phyloP scores from a whole-genome alignment of 2,888 invertebrate genomes.

The Drosophila putrida region DNA sequence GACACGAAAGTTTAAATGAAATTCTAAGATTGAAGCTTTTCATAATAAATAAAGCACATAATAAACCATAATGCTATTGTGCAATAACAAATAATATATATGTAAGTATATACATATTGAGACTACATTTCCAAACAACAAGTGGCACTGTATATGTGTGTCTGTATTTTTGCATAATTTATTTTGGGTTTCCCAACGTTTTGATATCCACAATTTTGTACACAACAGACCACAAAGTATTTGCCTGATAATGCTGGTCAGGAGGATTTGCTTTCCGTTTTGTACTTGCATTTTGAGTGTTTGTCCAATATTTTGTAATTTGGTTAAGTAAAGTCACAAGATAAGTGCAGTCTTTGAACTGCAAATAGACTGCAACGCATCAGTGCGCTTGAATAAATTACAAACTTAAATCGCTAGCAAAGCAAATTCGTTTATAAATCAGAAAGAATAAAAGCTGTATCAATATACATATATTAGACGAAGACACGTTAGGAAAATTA shows the following conservation, averaged over 20 bases:
- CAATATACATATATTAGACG: too few relatives aligned
- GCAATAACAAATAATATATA: conserved; percentile 46
- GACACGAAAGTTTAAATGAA: conserved; percentile 65
- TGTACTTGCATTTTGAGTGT: conserved; percentile 13
- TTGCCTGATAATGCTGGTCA: conserved; percentile 26
- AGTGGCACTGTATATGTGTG: conserved; percentile 44
- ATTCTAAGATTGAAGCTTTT: conserved; percentile 73
- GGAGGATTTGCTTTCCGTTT: background rate
- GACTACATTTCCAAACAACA: conserved; percentile 52
- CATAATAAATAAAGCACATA: conserved; percentile 73
- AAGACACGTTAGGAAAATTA: background rate
- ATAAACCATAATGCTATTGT: conserved; percentile 70
- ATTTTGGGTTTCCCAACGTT: conserved; percentile 59
- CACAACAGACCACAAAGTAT: conserved; percentile 60
- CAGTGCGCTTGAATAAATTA: conserved; percentile 42
- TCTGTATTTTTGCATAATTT: conserved; percentile 70
- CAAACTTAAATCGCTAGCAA: conserved; percentile 34
- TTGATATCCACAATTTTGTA: conserved; percentile 60
- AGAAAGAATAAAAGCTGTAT: too few relatives aligned
- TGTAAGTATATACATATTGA: conserved; percentile 28
- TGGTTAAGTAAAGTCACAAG: conserved; percentile 59
- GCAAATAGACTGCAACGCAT: conserved; percentile 48
- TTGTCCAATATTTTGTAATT: conserved; percentile 49
- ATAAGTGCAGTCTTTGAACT: conserved; percentile 40
- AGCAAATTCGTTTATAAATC: conserved; percentile 41